phyloP scores from a whole-genome alignment of 2,888 invertebrate species.

The Drosophila vallismaia region DNA sequence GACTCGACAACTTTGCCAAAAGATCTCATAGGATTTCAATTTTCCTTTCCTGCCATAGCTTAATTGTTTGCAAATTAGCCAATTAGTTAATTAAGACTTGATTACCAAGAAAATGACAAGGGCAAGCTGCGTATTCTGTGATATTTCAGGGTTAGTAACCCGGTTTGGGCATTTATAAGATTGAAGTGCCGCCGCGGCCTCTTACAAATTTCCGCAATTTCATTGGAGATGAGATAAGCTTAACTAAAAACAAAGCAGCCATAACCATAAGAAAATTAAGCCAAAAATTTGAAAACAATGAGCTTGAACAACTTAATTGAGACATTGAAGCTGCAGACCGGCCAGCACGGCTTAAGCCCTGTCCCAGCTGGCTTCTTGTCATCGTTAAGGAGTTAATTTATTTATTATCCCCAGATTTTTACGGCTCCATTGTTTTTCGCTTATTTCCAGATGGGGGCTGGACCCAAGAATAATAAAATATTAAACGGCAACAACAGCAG shows the following conservation, averaged over 20 bases:
- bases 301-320: slow-evolving; percentile 73
- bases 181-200: slow-evolving; percentile 43
- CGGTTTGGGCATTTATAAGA: slow-evolving; percentile 50
- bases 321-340: slow-evolving; percentile 51
- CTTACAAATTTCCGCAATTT: slow-evolving; percentile 69
- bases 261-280: slow-evolving; percentile 75
- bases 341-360: slow-evolving; percentile 17
- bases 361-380: slow-evolving; percentile 54
- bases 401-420: slow-evolving; percentile 71
- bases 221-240: slow-evolving; percentile 55
- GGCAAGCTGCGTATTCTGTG: slow-evolving; percentile 1
- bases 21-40: slow-evolving; percentile 31
- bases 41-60: slow-evolving; percentile 40
- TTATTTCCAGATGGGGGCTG: slow-evolving; percentile 25
- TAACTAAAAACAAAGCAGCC: slow-evolving; percentile 41
- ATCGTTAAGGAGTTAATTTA: slow-evolving; percentile 76
- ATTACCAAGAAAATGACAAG: slow-evolving; percentile 57
- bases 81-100: slow-evolving; percentile 74
- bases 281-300: slow-evolving; percentile 72
- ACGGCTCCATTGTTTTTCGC: slow-evolving; percentile 66
- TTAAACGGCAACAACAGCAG: slow-evolving; percentile 49
- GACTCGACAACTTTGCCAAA: slow-evolving; percentile 58
- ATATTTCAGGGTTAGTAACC: slow-evolving; percentile 44
- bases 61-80: slow-evolving; percentile 78
- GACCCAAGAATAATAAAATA: slow-evolving; percentile 56